These are phyloP conservation scores for Lagopus leucura DNA, from an alignment of 2,113 vertebrate genomes.

Conservation along the genomic window DNA sequence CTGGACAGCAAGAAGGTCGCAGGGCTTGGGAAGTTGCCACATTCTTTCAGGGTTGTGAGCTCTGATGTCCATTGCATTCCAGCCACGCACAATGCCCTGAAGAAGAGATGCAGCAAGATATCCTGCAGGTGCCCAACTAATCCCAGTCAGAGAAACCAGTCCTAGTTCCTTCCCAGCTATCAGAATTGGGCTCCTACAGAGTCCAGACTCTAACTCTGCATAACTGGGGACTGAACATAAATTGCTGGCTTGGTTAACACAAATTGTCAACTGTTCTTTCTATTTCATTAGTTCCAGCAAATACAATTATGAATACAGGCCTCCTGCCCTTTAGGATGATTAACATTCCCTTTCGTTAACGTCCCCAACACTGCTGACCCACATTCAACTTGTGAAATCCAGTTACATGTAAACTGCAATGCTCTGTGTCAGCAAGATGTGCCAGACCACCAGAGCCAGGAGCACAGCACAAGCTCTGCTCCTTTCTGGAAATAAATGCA, in stretches of 20 bases:
- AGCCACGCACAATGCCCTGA: not conserved
- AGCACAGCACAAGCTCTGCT: not conserved
- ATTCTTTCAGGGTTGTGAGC: not conserved
- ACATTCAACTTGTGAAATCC: not conserved
- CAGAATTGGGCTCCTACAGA: not conserved
- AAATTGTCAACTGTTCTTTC: slow-evolving; percentile 36
- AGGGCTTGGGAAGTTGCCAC: not conserved
- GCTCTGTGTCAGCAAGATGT: not conserved
- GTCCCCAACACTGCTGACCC: slow-evolving; percentile 45
- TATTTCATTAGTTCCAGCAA: not conserved
- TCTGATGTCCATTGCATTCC: not conserved
- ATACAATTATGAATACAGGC: not conserved
- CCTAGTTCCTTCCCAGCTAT: slow-evolving; percentile 5
- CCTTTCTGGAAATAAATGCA: not conserved
- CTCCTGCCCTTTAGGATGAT: slow-evolving; percentile 30
- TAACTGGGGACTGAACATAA: slow-evolving; percentile 44
- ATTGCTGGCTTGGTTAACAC: not conserved
- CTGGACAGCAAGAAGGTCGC: not conserved
- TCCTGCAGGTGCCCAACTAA: slow-evolving; percentile 41
- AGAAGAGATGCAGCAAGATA: not conserved
- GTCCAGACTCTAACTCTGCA: not conserved
- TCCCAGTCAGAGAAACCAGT: not conserved
- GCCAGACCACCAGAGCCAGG: not conserved
- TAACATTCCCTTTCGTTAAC: not conserved
- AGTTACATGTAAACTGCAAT: not conserved